Evolutionary conservation across 2,797 vertebrate species (phyloP), one percentile per base, ranked within the genome.

Genomic region (Micropoecilia bifurca): DNA sequence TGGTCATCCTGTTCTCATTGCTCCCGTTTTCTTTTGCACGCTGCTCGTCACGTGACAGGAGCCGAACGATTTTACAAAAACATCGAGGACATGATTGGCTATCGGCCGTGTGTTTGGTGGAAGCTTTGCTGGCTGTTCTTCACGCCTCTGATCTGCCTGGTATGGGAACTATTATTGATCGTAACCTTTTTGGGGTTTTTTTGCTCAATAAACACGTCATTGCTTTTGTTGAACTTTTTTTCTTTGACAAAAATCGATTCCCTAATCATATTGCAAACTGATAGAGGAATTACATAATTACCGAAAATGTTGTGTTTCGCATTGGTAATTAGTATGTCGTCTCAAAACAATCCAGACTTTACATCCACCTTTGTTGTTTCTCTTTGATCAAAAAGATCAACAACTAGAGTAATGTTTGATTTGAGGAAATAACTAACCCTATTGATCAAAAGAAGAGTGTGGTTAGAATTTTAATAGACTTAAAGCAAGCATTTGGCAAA

Each of bases 11-110:
- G 12, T 66, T 33, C 46, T 83, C 28, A 77, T 75, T 74, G 71
- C 80, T 45, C 63, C 4, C 10, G 4, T 47, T 50, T 10, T 72
- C 33, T 87, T 50, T 30, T 83, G 46, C n/a, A 25, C 10, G 82
- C 43, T 79, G 28, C 28, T 28, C n/a, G 80, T 76, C 55, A 57
- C 63, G 33, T 66, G 80, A 10, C 78, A 98, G 97, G 97, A 81
- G 97, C 97, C 66, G 97, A 98, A 18, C 96, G 92, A 80, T 98
- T 98, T 93, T 98, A 98, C 77, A 86, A 88, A 43, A 95, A 98
- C 90, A 97, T 98, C 0, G 97, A 98, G 89, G 97, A 98, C 84
- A 98, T 98, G 97, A 98, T 98, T 22, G 97, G 97, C 76, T 98
- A 98, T 90, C 94, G 95, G 81, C 97, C 97, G 2, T 97, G 96